These are phyloP conservation scores for Plebejus argus DNA, from an alignment of 2,888 invertebrate species.

Conservation along the genomic window DNA sequence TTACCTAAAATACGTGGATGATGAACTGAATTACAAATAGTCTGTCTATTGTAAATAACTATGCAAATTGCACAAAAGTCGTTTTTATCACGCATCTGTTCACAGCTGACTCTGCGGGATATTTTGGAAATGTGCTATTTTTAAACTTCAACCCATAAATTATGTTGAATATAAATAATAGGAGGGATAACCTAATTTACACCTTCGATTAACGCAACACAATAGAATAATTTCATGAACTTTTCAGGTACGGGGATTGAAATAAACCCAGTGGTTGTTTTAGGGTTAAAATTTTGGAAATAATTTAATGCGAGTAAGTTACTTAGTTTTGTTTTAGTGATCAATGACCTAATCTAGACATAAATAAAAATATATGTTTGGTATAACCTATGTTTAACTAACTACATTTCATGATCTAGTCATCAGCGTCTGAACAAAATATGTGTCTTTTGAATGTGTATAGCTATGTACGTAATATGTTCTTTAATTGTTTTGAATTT, in stretches of 20 bases:
- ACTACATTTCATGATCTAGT: no score
- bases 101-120: slow-evolving; percentile 47
- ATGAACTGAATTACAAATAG: background rate
- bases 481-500: no score
- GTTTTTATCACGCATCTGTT: slow-evolving; percentile 37
- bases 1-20: background rate
- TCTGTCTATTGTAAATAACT: background rate
- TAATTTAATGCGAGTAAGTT: no score
- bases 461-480: no score
- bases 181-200: slow-evolving; percentile 16
- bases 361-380: no score
- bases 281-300: background rate
- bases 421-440: no score
- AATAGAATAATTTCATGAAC: background rate
- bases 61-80: slow-evolving; percentile 20
- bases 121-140: slow-evolving; percentile 48
- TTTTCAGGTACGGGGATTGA: background rate
- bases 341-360: no score
- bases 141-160: slow-evolving; percentile 37
- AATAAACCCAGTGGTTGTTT: background rate
- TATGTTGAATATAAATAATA: slow-evolving; percentile 37
- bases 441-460: no score
- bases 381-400: no score
- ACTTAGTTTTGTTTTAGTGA: no score
- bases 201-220: background rate